Evolutionary conservation across 2,797 vertebrate genomes (phyloP).

Genomic region (Sebastes jordani): DNA sequence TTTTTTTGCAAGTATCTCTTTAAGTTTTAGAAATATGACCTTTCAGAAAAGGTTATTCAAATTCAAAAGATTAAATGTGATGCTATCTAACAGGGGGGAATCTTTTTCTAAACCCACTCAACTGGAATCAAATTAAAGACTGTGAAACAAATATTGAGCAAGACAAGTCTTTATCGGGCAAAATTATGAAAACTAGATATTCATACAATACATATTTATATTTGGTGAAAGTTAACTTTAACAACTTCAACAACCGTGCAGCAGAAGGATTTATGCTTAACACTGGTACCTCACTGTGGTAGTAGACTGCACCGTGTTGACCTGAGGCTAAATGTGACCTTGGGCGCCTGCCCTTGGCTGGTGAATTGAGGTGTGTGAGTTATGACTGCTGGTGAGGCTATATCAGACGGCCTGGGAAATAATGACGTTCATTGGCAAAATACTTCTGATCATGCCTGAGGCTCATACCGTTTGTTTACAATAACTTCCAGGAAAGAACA

Average conservation of each 20-base stretch:
- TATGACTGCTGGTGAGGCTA: constrained; percentile 39
- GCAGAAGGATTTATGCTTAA: constrained; percentile 5
- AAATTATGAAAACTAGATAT: background rate
- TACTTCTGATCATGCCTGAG: constrained; percentile 49
- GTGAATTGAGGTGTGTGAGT: constrained; percentile 51
- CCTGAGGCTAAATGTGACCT: constrained; percentile 63
- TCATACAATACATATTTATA: background rate
- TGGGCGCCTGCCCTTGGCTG: constrained; percentile 57
- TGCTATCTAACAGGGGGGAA: background rate
- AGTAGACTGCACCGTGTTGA: constrained; percentile 35
- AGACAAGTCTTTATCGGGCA: background rate
- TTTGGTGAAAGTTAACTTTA: constrained; percentile 47
- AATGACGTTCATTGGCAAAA: constrained; percentile 49
- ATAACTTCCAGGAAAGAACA: too few relatives aligned
- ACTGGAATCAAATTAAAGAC: constrained; percentile 25
- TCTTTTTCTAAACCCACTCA: constrained; percentile 8
- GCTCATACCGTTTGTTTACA: background rate
- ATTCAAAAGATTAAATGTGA: constrained; percentile 14
- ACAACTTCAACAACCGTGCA: constrained; percentile 27
- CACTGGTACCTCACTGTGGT: background rate
- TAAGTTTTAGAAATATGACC: constrained; percentile 1
- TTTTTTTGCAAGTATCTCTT: background rate
- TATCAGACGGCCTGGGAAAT: constrained; percentile 53
- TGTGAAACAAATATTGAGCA: constrained; percentile 13
- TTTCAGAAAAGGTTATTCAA: constrained; percentile 30